Evolutionary conservation across 2,888 invertebrate genomes (phyloP).

Genomic region (Eledone cirrhosa): DNA sequence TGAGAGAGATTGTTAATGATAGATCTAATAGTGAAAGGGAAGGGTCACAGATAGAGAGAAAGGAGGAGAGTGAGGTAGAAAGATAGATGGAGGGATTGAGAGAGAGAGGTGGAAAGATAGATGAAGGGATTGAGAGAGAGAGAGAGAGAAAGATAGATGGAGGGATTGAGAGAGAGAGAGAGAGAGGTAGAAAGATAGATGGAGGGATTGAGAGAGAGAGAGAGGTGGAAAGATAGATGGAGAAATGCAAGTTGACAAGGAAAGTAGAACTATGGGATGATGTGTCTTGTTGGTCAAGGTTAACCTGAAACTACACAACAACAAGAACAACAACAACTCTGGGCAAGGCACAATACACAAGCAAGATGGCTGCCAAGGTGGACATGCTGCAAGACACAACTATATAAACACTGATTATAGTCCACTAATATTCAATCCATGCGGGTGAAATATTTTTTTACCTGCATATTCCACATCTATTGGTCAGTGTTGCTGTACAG

Average conservation of each 20-base stretch:
- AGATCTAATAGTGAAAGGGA: too few species aligned
- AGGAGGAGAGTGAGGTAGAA: background rate
- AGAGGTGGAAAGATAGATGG: background rate
- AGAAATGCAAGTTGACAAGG: too few species aligned
- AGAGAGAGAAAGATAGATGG: background rate
- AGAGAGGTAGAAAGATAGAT: background rate
- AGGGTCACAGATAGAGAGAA: background rate
- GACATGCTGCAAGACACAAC: too few species aligned
- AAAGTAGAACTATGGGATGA: too few species aligned
- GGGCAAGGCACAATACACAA: too few species aligned
- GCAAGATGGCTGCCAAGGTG: too few species aligned
- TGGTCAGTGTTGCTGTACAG: conserved; percentile 23
- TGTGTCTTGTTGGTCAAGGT: too few species aligned
- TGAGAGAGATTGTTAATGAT: too few species aligned
- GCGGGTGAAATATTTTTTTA: background rate
- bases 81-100: background rate
- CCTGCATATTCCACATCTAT: conserved; percentile 17
- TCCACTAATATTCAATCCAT: too few species aligned
- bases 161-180: background rate
- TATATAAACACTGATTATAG: too few species aligned
- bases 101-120: background rate
- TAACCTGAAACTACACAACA: too few species aligned
- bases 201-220: background rate
- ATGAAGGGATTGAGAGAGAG: background rate
- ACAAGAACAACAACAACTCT: too few species aligned